Evolutionary conservation across 2,888 invertebrate species (phyloP), one percentile per base, ranked within the genome.

Genomic region (Tuta absoluta): DNA sequence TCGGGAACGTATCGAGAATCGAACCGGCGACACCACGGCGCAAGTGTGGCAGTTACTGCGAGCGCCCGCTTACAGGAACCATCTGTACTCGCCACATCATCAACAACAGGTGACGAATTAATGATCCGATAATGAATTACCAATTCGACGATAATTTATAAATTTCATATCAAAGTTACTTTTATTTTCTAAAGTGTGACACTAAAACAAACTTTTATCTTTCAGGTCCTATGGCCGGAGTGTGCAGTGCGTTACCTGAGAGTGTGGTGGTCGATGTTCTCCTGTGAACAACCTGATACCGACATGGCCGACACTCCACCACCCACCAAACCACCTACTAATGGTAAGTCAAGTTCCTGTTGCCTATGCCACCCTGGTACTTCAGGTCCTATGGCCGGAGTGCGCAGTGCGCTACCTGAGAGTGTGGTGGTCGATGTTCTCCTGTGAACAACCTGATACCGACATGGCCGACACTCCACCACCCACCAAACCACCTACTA

Each of bases 1-100:
- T 62, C 94, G 95, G 74, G 96, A 97, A 86, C 94, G 97, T 48
- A 82, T 87, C 61, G 93, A 93, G 65, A 87, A 93, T 75, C 93
- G 95, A 64, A 93, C 95, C 67, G 87, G 91, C 62, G 95, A 95
- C 68, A 92, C 93, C 71, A 94, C 95, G 4, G 96, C 96, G 81
- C 96, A 96, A 19, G 96, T 98, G 64, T 99, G 98, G 98, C 94
- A 95, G 66, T 95, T 98, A 83, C 92, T 98, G 69, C 94, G 94
- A 67, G 94, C 95, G 66, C 93, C 94, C 41, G 94, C 95, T 73
- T 98, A 98, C 86, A 93, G 94, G 75, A 98, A 98, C 93, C 96
- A 97, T 75, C 93, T 98, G 38, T 98, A 97, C 89, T 92, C 90
- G 71, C 92, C 93, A 67, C 81, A 77, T n/a, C 53, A 56, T n/a